A percentile compares a stretch with the other conserved stretches of the same genome.
These are phyloP conservation scores for Colostygia pectinataria DNA, from an alignment of 2,888 invertebrate genomes.

Conservation along the genomic window DNA sequence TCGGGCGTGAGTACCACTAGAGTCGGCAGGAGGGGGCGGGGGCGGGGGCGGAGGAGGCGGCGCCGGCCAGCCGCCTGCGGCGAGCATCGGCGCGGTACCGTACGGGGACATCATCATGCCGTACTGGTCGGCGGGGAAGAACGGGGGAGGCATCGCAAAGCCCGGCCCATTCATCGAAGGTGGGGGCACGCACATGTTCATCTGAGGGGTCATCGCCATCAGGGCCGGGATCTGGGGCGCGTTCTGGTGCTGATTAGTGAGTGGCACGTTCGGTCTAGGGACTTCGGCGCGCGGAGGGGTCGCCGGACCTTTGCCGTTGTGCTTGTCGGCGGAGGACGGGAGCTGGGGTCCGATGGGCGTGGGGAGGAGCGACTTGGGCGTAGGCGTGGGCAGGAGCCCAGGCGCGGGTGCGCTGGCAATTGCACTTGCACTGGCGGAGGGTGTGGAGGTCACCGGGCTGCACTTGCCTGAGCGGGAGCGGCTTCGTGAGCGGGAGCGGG, in stretches of 20 bases:
- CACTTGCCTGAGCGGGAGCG: constrained; percentile 82
- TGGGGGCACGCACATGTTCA: constrained; percentile 68
- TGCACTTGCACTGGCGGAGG: constrained; percentile 54
- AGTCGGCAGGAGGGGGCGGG: constrained; percentile 60
- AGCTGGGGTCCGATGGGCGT: constrained; percentile 67
- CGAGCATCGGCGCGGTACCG: constrained; percentile 44
- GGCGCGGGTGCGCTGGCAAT: constrained; percentile 46
- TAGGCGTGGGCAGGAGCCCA: constrained; percentile 56
- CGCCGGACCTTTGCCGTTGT: constrained; percentile 47
- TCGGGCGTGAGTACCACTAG: constrained; percentile 59
- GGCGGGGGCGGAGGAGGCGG: constrained; percentile 70
- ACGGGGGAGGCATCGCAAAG: constrained; percentile 66
- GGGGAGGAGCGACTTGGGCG: constrained; percentile 55
- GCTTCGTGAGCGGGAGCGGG: constrained; percentile 73
- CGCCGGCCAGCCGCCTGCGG: constrained; percentile 60
- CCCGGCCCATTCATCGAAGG: constrained; percentile 58
- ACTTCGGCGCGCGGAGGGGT: constrained; percentile 38
- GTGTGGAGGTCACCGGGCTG: constrained; percentile 60
- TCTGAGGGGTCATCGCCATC: constrained; percentile 71
- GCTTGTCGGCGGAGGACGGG: constrained; percentile 38
- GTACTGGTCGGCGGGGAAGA: constrained; percentile 69
- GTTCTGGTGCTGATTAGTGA: constrained; percentile 4
- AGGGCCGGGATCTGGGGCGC: constrained; percentile 64
- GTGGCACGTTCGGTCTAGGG: constrained; percentile 11
- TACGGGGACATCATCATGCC: constrained; percentile 68